Conservation (phyloP, 2,797 vertebrate species). For the Rhodeus uyekii region DNA sequence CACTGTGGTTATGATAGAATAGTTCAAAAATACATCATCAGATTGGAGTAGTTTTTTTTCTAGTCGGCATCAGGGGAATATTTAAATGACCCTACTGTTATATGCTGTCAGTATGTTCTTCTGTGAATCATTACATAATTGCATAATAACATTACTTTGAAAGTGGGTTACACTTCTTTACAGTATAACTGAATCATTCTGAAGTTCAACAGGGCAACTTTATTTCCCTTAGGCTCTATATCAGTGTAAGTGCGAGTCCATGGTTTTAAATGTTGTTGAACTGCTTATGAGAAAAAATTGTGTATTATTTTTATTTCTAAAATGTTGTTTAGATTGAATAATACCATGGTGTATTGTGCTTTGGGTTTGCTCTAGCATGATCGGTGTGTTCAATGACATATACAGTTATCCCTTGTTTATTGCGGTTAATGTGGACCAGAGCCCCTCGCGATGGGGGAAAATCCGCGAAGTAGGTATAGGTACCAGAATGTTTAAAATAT, state of each 20-base stretch:
- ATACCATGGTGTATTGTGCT: background rate
- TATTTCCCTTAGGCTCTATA: background rate
- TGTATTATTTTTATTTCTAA: no score
- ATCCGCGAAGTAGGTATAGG: no score
- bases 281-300: no score
- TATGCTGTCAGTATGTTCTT: background rate
- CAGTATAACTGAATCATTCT: background rate
- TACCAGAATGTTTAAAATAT: no score
- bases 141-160: background rate
- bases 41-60: background rate
- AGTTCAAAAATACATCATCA: background rate
- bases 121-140: slow-evolving; percentile 3
- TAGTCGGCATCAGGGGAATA: background rate
- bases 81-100: background rate
- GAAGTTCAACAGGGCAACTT: background rate
- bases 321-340: background rate
- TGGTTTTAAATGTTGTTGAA: no score
- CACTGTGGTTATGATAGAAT: background rate
- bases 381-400: background rate
- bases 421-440: no score
- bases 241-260: background rate
- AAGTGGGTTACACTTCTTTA: background rate
- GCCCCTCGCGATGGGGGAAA: no score
- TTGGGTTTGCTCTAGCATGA: background rate
- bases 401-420: no score